phyloP scores from a whole-genome alignment of 2,888 invertebrate genomes.

The Caradrina kadenii region DNA sequence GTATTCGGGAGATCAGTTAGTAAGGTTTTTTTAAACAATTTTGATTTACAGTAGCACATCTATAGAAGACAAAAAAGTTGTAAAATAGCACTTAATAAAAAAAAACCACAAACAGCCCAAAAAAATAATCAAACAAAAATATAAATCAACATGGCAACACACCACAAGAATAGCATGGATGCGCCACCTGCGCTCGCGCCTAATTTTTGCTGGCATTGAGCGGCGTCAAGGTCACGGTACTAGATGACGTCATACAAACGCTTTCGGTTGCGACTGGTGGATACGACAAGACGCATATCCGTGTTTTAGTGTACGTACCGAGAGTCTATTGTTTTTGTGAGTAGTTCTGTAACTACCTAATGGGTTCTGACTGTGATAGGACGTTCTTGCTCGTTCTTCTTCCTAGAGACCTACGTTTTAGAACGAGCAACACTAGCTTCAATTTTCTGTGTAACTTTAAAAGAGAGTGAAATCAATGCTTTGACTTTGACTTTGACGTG shows the following conservation, averaged over 20 bases:
- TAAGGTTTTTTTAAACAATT: too few species aligned
- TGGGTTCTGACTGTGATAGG: too few species aligned
- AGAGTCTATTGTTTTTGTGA: constrained; percentile 39
- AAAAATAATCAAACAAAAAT: constrained; percentile 10
- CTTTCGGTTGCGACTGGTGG: constrained; percentile 64
- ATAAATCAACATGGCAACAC: constrained; percentile 63
- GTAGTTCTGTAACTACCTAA: neutral
- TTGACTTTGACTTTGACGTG: too few species aligned
- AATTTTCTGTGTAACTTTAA: too few species aligned
- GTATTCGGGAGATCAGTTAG: too few species aligned
- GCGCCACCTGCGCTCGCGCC: constrained; percentile 72
- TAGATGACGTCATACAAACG: constrained; percentile 81
- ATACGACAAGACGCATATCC: constrained; percentile 72
- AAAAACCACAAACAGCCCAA: neutral
- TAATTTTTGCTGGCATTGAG: constrained; percentile 87
- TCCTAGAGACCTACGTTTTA: too few species aligned
- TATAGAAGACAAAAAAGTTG: too few species aligned
- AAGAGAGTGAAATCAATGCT: too few species aligned
- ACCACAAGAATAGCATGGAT: constrained; percentile 75
- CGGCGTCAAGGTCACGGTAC: constrained; percentile 81
- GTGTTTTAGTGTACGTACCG: constrained; percentile 49
- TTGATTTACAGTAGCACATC: too few species aligned
- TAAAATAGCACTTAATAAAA: neutral
- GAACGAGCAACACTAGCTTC: too few species aligned
- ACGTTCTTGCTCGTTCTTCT: too few species aligned